A percentile compares a stretch with the other conserved stretches of the same genome.
phyloP scores from a whole-genome alignment of 2,888 invertebrate genomes.

The Silvanus unidentatus region DNA sequence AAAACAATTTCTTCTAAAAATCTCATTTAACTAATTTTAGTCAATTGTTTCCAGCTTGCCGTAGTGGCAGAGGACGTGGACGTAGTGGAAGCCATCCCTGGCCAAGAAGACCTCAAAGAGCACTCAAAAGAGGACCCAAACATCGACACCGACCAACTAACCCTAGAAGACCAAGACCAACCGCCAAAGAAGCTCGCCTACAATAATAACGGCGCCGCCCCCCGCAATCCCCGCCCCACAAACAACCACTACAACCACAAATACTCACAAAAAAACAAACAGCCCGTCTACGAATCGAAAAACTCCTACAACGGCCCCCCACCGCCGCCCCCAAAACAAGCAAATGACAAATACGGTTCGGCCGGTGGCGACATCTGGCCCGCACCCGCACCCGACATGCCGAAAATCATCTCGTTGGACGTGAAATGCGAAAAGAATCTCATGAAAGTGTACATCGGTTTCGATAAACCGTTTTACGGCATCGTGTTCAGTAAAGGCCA shows the following conservation, averaged over 20 bases:
- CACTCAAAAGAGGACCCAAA: slow-evolving; percentile 56
- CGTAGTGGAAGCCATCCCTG: slow-evolving; percentile 58
- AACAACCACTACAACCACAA: slow-evolving; percentile 41
- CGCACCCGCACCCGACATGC: slow-evolving; percentile 81
- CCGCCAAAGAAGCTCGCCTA: slow-evolving; percentile 49
- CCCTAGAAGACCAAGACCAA: slow-evolving; percentile 64
- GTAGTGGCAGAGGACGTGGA: slow-evolving; percentile 54
- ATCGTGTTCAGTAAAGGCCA: slow-evolving; percentile 93
- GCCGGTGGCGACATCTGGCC: slow-evolving; percentile 69
- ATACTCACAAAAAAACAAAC: slow-evolving; percentile 48
- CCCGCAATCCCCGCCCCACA: slow-evolving; percentile 23
- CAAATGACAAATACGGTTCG: slow-evolving; percentile 44
- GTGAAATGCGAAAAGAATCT: slow-evolving; percentile 91
- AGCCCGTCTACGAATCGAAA: slow-evolving; percentile 43
- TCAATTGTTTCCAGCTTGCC: slow-evolving; percentile 34
- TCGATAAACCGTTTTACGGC: slow-evolving; percentile 92
- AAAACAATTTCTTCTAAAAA: too few relatives aligned
- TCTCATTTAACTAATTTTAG: too few relatives aligned
- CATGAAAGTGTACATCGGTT: slow-evolving; percentile 91
- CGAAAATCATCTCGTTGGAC: slow-evolving; percentile 85
- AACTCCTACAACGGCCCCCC: slow-evolving; percentile 71
- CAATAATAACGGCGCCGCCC: slow-evolving; percentile 39
- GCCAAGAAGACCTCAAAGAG: slow-evolving; percentile 51
- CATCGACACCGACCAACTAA: slow-evolving; percentile 61
- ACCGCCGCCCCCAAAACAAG: slow-evolving; percentile 48